Percentiles rank a stretch among this genome's conserved stretches.
phyloP scores from a whole-genome alignment of 2,888 invertebrate genomes.

The Hyposoter didymator region DNA sequence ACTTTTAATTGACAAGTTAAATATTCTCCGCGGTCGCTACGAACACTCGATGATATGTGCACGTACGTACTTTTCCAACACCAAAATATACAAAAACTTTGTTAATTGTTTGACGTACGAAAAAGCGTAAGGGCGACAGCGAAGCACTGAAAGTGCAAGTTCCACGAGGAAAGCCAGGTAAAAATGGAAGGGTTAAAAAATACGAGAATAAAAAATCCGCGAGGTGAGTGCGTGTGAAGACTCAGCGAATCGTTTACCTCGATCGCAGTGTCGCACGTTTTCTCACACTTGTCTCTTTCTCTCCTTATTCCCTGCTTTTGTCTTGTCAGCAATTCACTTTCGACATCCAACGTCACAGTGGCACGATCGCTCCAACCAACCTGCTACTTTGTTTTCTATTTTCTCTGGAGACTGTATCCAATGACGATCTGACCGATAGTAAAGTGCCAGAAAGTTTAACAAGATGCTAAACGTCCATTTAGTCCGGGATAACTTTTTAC shows the following conservation, averaged over 20 bases:
- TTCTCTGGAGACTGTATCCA: too few relatives aligned
- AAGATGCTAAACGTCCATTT: too few relatives aligned
- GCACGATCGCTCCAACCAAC: too few relatives aligned
- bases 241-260: conserved; percentile 82
- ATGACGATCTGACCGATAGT: too few relatives aligned
- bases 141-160: not conserved
- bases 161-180: not conserved
- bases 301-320: not conserved
- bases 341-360: too few relatives aligned
- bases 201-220: conserved; percentile 72
- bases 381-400: too few relatives aligned
- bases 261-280: conserved; percentile 73
- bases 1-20: conserved; percentile 82
- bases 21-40: conserved; percentile 69
- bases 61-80: not conserved
- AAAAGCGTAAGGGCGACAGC: not conserved
- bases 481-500: too few relatives aligned
- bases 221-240: conserved; percentile 72
- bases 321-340: too few relatives aligned
- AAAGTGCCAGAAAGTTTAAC: too few relatives aligned
- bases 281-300: conserved; percentile 9
- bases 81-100: conserved; percentile 3
- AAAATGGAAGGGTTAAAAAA: conserved; percentile 51
- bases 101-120: conserved; percentile 17
- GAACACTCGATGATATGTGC: conserved; percentile 60